These are phyloP conservation scores for Sprattus sprattus DNA, from an alignment of 2,113 vertebrate genomes.

Conservation along the genomic window DNA sequence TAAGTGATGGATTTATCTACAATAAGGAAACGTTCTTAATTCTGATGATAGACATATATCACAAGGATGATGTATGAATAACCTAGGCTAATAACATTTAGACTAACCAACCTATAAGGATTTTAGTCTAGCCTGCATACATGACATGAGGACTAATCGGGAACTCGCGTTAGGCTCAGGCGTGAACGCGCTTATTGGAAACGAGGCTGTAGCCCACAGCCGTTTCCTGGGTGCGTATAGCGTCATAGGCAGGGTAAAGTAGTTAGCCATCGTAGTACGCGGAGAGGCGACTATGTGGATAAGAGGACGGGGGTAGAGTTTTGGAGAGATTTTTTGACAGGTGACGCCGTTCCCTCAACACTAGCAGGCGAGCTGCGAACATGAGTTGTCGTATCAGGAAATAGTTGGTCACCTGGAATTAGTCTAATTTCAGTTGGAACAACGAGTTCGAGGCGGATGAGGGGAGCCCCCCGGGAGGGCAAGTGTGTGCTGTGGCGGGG, in stretches of 20 bases:
- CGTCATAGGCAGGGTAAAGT: slow-evolving; percentile 41
- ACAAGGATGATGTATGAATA: no score
- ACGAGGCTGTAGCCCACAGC: slow-evolving; percentile 34
- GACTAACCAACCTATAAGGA: background rate
- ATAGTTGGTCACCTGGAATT: slow-evolving; percentile 36
- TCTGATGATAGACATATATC: no score
- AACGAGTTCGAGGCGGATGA: slow-evolving; percentile 42
- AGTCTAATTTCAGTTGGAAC: slow-evolving; percentile 23
- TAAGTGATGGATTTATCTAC: no score
- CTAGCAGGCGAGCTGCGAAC: slow-evolving; percentile 1
- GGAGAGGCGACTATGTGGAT: background rate
- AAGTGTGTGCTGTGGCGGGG: slow-evolving; percentile 52
- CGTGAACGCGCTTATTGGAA: slow-evolving; percentile 37
- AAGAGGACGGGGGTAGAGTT: slow-evolving; percentile 32
- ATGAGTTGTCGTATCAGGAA: slow-evolving; percentile 17
- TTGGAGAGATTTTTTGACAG: slow-evolving; percentile 48
- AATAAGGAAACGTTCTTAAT: no score
- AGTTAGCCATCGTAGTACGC: slow-evolving; percentile 24
- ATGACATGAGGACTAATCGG: background rate
- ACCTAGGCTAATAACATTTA: no score
- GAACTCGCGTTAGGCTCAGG: background rate
- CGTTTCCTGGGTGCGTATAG: slow-evolving; percentile 59
- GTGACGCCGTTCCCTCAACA: slow-evolving; percentile 34
- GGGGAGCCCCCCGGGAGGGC: slow-evolving; percentile 50
- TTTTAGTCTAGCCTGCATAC: background rate